Conservation (phyloP, 1,140 invertebrate species). For the Hermetia illucens region DNA sequence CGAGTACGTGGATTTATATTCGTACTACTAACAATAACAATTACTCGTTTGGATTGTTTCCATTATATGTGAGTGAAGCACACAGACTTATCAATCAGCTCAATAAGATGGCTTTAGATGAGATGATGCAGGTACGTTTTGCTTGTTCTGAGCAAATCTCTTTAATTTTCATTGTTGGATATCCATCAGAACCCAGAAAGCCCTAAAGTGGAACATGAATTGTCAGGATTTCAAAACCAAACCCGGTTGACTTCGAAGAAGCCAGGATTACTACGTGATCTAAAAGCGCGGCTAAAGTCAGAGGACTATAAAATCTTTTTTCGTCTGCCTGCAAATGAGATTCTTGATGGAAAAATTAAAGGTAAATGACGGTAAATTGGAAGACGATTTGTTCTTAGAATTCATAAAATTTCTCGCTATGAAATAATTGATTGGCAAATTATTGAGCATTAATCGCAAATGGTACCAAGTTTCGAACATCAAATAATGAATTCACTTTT, state of each 20-base stretch:
- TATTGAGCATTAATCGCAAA: too few relatives aligned
- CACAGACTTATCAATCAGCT: slow-evolving; percentile 88
- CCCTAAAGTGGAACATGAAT: slow-evolving; percentile 22
- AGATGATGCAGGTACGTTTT: slow-evolving; percentile 28
- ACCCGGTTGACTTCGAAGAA: slow-evolving; percentile 77
- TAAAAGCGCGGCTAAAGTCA: slow-evolving; percentile 87
- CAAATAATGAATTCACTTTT: slow-evolving; percentile 3
- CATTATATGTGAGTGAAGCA: slow-evolving; percentile 78
- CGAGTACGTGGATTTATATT: slow-evolving; percentile 22
- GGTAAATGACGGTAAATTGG: too few relatives aligned
- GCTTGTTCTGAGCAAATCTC: not conserved
- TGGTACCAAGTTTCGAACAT: too few relatives aligned
- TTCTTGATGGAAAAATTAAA: slow-evolving; percentile 82
- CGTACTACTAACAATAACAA: slow-evolving; percentile 28
- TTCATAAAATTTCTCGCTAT: not conserved
- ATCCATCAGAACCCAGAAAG: slow-evolving; percentile 36
- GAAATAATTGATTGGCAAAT: not conserved
- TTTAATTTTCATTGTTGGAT: not conserved
- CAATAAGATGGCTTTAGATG: slow-evolving; percentile 93
- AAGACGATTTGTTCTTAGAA: not conserved
- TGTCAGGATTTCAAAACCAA: slow-evolving; percentile 36
- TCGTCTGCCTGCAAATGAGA: slow-evolving; percentile 72
- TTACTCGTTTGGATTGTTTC: slow-evolving; percentile 46
- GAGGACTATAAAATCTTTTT: slow-evolving; percentile 74
- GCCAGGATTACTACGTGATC: slow-evolving; percentile 78